Evolutionary conservation across 1,140 invertebrate species (phyloP).

Genomic region (Zaprionus africanus): DNA sequence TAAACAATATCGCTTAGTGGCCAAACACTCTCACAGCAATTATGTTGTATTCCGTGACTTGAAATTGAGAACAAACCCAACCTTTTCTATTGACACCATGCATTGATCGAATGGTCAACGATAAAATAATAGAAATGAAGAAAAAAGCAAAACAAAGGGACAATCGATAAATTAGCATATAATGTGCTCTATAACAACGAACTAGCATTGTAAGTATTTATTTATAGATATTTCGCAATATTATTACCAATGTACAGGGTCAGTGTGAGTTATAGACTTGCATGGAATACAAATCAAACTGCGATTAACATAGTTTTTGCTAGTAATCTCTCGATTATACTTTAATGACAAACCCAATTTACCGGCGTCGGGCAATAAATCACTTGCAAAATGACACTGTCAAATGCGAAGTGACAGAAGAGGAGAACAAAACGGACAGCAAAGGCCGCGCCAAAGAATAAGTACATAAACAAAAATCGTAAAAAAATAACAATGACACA

Average conservation of each 20-base stretch:
- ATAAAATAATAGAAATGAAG: neutral
- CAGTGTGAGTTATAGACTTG: neutral
- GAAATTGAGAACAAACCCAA: neutral
- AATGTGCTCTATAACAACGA: neutral
- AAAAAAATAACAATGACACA: conserved; percentile 71
- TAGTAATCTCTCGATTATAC: conserved; percentile 65
- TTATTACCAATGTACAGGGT: neutral
- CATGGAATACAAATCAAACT: conserved; percentile 18
- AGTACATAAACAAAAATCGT: conserved; percentile 12
- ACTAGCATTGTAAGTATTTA: neutral
- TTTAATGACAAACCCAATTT: conserved; percentile 80
- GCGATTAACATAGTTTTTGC: conserved; percentile 25
- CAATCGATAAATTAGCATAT: neutral
- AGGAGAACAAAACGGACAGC: conserved; percentile 1
- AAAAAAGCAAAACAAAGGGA: neutral
- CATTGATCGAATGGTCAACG: neutral
- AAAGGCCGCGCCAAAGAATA: neutral
- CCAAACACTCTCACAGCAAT: neutral
- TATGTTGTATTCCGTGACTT: neutral
- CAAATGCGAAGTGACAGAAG: conserved; percentile 60
- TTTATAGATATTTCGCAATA: neutral
- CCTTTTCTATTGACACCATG: neutral
- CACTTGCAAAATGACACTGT: conserved; percentile 73
- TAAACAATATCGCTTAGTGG: neutral
- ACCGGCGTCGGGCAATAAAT: conserved; percentile 62